phyloP scores from a whole-genome alignment of 2,888 invertebrate genomes.

The Drosophila barbarae region DNA sequence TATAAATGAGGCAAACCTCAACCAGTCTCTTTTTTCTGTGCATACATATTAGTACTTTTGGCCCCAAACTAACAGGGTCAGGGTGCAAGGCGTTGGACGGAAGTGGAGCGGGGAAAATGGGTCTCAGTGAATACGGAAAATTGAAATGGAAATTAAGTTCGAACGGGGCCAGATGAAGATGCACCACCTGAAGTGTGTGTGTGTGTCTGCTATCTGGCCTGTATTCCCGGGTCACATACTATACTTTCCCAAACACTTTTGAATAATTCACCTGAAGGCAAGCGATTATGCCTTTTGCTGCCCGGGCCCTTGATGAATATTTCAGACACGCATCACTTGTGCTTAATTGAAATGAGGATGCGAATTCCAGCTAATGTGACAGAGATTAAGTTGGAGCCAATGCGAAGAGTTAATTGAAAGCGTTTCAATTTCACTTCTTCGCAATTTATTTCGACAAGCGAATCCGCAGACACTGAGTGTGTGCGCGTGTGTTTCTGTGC shows the following conservation, averaged over 20 bases:
- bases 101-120: background rate
- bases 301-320: constrained; percentile 23
- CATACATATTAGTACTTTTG: constrained; percentile 7
- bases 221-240: background rate
- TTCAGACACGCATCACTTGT: constrained; percentile 29
- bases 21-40: background rate
- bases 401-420: constrained; percentile 33
- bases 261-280: constrained; percentile 25
- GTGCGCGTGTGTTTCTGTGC: constrained; percentile 15
- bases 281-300: constrained; percentile 27
- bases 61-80: constrained; percentile 5
- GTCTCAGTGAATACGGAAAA: constrained; percentile 26
- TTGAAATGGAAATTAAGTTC: constrained; percentile 46
- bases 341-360: constrained; percentile 32
- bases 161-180: constrained; percentile 23
- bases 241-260: constrained; percentile 11
- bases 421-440: constrained; percentile 33
- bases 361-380: constrained; percentile 29
- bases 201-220: background rate
- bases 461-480: constrained; percentile 4
- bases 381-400: constrained; percentile 15
- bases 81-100: background rate
- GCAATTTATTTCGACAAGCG: constrained; percentile 22
- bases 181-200: constrained; percentile 1
- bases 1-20: no score